A percentile compares a stretch with the other conserved stretches of the same genome.
Evolutionary conservation across 1,140 invertebrate species (phyloP).

Genomic region (Metopolophium dirhodum): DNA sequence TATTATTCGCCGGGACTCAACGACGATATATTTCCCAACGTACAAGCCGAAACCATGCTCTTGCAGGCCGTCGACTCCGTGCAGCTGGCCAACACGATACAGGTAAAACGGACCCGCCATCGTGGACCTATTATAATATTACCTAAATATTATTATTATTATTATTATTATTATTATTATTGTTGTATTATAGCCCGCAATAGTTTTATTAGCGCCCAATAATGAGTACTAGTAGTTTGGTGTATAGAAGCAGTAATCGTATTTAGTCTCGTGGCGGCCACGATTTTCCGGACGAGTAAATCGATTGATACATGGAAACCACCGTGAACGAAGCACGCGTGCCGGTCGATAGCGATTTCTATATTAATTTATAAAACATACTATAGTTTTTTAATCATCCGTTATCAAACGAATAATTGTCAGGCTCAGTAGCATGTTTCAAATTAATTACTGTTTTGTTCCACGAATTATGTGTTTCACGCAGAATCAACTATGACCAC

Average conservation of each 20-base stretch:
- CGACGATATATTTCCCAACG: conserved; percentile 79
- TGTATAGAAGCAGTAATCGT: not conserved
- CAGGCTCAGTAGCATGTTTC: not conserved
- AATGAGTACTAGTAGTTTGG: too few species aligned
- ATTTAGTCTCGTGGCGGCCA: not conserved
- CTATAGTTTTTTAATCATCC: not conserved
- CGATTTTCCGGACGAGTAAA: not conserved
- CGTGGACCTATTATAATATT: too few species aligned
- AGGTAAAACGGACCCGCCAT: conserved; percentile 61
- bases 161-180: not conserved
- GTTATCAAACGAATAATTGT: not conserved
- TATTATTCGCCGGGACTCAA: conserved; percentile 77
- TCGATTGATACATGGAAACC: not conserved
- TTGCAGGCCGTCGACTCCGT: conserved; percentile 71
- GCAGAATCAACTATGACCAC: not conserved
- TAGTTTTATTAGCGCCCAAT: not conserved
- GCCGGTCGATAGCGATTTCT: not conserved
- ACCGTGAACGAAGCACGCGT: not conserved
- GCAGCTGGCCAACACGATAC: conserved; percentile 69
- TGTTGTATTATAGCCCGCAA: too few species aligned
- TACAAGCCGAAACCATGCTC: conserved; percentile 72
- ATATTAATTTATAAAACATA: not conserved
- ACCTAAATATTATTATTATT: too few species aligned
- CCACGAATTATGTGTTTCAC: not conserved
- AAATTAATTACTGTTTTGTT: not conserved